phyloP scores from a whole-genome alignment of 2,113 vertebrate genomes.

The Setophaga petechia region DNA sequence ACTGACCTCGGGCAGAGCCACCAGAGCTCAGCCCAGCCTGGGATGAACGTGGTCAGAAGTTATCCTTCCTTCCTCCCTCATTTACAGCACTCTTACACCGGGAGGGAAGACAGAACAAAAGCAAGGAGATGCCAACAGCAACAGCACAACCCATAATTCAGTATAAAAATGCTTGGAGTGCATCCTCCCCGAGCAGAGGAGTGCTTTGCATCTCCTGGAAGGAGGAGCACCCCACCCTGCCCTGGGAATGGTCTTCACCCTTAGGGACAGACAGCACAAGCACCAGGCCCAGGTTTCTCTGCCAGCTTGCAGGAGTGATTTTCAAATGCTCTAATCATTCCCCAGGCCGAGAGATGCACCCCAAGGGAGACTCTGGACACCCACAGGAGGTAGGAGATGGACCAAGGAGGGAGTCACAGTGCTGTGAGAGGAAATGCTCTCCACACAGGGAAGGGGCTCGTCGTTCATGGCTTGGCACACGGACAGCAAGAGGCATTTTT shows the following conservation, averaged over 20 bases:
- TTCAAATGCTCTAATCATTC: background rate
- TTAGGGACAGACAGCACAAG: background rate
- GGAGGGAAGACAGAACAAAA: background rate
- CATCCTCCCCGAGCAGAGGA: background rate
- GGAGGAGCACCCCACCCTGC: background rate
- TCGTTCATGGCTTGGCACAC: accelerated
- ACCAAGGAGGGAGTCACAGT: background rate
- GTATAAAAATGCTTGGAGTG: background rate
- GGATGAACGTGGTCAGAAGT: background rate
- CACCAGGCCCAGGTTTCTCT: background rate
- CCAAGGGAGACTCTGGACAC: background rate
- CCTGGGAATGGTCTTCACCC: background rate
- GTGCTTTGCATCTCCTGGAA: background rate
- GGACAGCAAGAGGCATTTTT: background rate
- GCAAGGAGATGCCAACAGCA: background rate
- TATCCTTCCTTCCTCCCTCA: background rate
- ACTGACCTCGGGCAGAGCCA: background rate
- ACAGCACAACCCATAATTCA: accelerated
- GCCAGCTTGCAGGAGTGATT: accelerated
- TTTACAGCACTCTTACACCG: background rate
- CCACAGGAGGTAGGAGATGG: background rate
- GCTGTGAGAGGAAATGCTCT: background rate
- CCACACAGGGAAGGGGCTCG: background rate
- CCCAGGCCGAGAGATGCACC: background rate
- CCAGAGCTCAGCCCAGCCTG: background rate